These are phyloP conservation scores for Heterochromis multidens DNA, from an alignment of 2,113 vertebrate genomes.

Conservation along the genomic window DNA sequence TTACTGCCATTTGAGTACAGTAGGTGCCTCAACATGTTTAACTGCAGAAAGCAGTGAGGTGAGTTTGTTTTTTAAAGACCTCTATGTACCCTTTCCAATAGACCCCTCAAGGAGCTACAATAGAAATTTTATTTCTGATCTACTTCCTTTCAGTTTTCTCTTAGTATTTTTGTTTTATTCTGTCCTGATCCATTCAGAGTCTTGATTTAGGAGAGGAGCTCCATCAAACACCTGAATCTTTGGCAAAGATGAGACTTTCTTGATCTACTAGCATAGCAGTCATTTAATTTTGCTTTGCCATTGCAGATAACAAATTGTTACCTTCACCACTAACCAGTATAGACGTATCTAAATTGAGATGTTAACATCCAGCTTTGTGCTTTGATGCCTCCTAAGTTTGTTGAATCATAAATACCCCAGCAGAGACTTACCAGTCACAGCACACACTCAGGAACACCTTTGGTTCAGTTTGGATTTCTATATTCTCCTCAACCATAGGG, in stretches of 20 bases:
- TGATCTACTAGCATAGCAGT: not conserved
- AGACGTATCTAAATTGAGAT: not conserved
- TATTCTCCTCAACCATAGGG: not conserved
- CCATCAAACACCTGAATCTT: too few species aligned
- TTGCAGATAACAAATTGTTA: not conserved
- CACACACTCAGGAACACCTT: not conserved
- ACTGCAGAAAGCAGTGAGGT: not conserved
- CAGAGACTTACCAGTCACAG: not conserved
- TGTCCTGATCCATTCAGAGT: not conserved
- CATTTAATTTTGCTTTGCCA: not conserved
- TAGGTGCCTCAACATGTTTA: slow-evolving; percentile 8
- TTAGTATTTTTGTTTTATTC: not conserved
- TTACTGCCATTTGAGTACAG: not conserved
- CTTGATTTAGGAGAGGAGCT: too few species aligned
- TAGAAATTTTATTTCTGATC: not conserved
- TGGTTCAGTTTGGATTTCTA: not conserved
- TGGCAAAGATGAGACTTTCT: too few species aligned
- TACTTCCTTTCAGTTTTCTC: not conserved
- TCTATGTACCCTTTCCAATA: not conserved
- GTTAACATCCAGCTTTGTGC: not conserved
- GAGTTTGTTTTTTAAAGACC: not conserved
- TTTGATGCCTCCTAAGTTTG: not conserved
- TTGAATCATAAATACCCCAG: not conserved
- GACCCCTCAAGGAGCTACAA: not conserved
- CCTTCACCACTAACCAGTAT: not conserved